Conservation (phyloP, 2,888 invertebrate species). For the Oxyteleia sp. region DNA sequence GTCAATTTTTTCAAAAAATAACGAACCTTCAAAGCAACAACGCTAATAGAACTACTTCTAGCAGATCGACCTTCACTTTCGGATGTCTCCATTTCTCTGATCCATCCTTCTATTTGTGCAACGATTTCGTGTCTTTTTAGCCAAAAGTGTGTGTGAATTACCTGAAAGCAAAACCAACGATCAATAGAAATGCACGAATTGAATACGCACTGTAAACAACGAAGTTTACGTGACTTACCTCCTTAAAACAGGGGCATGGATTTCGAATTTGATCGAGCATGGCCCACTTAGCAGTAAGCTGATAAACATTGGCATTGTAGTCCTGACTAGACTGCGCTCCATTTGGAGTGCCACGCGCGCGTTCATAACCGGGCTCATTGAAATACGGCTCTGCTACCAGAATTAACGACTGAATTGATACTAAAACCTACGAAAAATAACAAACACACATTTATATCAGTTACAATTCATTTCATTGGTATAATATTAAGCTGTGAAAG, state of each 20-base stretch:
- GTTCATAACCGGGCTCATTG: conserved; percentile 98
- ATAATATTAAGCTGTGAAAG: no score
- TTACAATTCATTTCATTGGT: no score
- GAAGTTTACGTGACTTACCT: conserved; percentile 90
- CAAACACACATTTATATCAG: no score
- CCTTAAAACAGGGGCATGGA: conserved; percentile 96
- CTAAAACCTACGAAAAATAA: conserved; percentile 91
- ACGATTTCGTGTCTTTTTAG: conserved; percentile 96
- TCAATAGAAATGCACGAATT: no score
- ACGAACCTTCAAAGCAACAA: conserved; percentile 93
- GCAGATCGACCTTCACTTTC: conserved; percentile 93
- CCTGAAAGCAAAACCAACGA: conserved; percentile 88
- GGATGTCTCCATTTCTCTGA: conserved; percentile 94
- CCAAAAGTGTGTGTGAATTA: conserved; percentile 98
- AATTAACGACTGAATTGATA: conserved; percentile 97
- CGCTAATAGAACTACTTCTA: conserved; percentile 92
- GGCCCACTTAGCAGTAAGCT: conserved; percentile 98
- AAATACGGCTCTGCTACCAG: conserved; percentile 97
- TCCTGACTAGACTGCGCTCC: conserved; percentile 96
- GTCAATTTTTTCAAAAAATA: no score
- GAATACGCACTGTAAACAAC: no score
- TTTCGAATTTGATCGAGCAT: conserved; percentile 97
- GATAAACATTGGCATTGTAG: conserved; percentile 98
- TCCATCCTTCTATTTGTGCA: conserved; percentile 96
- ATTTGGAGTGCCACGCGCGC: conserved; percentile 95